Evolutionary conservation across 2,797 vertebrate genomes (phyloP).

Genomic region (Varecia variegata): DNA sequence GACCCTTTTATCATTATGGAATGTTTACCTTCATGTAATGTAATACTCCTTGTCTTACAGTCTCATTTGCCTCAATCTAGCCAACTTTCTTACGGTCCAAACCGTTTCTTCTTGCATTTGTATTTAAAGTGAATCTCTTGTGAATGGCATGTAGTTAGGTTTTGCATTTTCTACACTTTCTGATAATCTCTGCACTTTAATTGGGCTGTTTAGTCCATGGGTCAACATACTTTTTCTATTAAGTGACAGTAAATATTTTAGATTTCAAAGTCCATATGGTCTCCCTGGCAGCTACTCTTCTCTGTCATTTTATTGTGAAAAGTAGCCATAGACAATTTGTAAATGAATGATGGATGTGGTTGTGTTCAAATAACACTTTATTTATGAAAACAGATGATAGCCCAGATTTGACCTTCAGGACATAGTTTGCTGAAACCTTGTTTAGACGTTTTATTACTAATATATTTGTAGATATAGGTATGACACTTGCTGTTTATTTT

Average conservation of each 20-base stretch:
- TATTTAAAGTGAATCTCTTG: neutral
- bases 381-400: neutral
- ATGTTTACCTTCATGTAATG: neutral
- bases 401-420: neutral
- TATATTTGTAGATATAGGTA: neutral
- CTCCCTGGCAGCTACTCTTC: neutral
- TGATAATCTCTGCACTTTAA: neutral
- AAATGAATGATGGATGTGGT: neutral
- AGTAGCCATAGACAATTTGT: neutral
- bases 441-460: neutral
- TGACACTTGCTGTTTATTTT: neutral
- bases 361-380: neutral
- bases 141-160: neutral
- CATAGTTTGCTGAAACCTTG: neutral
- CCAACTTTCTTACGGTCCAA: neutral
- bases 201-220: neutral
- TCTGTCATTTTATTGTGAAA: neutral
- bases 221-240: neutral
- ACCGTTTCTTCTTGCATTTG: neutral
- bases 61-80: neutral
- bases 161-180: neutral
- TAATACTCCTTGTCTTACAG: neutral
- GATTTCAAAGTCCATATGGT: neutral
- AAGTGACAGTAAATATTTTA: neutral
- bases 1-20: neutral